Percentiles rank a stretch among this genome's conserved stretches.
Conservation (phyloP, 2,888 invertebrate species). For the Amorpha juglandis region DNA sequence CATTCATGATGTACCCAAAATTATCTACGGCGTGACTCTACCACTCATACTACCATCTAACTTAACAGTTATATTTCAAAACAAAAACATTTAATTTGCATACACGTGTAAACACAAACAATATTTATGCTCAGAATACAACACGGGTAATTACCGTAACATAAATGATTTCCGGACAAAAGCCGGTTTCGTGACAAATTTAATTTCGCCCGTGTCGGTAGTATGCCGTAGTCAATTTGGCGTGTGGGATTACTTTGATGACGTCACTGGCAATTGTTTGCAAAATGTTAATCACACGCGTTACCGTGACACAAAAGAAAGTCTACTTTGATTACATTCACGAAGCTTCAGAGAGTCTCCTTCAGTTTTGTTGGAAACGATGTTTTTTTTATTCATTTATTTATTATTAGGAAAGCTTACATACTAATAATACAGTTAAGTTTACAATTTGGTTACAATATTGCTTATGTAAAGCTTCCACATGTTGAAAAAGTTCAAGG, state of each 20-base stretch:
- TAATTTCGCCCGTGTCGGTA: slow-evolving; percentile 33
- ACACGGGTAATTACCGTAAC: slow-evolving; percentile 25
- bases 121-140: slow-evolving; percentile 12
- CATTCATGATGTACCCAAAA: too few relatives aligned
- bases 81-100: not conserved
- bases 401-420: too few relatives aligned
- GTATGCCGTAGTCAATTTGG: slow-evolving; percentile 34
- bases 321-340: not conserved
- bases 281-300: slow-evolving; percentile 19
- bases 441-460: too few relatives aligned
- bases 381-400: not conserved
- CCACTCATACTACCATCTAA: too few relatives aligned
- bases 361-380: not conserved
- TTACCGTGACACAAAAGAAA: not conserved
- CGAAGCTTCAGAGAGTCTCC: not conserved
- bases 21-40: too few relatives aligned
- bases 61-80: too few relatives aligned
- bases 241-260: slow-evolving; percentile 29
- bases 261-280: slow-evolving; percentile 28
- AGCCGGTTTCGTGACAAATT: slow-evolving; percentile 35
- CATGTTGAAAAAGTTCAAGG: too few relatives aligned
- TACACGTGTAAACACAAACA: slow-evolving; percentile 17
- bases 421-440: not conserved
- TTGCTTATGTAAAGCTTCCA: too few relatives aligned
- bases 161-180: slow-evolving; percentile 32